Evolutionary conservation across 1,140 invertebrate genomes (phyloP), one percentile per base, ranked within the genome.

Genomic region (Brachionus paranguensis): DNA sequence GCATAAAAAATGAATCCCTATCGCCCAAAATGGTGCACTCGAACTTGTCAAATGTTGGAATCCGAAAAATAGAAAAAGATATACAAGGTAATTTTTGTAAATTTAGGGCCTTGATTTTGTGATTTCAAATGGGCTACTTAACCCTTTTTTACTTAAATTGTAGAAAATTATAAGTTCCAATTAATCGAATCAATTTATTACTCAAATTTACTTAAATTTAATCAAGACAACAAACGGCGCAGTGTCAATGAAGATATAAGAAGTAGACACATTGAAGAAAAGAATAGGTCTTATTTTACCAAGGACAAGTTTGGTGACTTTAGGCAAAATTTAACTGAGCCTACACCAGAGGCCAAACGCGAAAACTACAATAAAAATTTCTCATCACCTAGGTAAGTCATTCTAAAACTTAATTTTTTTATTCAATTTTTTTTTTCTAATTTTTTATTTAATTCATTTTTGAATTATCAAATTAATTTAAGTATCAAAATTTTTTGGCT

Each of bases 151-250:
- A 37, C 33, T 43, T 72, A 20, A 60, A 60, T 33, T 41, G n/a
- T 79, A 55, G 41, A 79, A 2, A 79, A 55, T 64, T 29, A 81
- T 45, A 60, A 47, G 12, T 64, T 64, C 43, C 17, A 68, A 41
- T 45, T 64, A 68, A 45, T 81, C 33, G 53, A 81, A 60, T 64
- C 53, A 24, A 81, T 81, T 81, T 81, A 64, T 81, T 81, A 60
- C 24, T 81, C 76, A 79, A 79, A 64, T 55, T 79, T 64, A 79
- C 76, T 55, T 79, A 55, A 60, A 64, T 55, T 78, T 55, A 55
- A 78, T 78, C 29, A 55, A 79, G 45, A 79, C 4, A 79, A 79
- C 76, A 79, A 79, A 20, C 68, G 68, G 7, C 68, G 68, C n/a
- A 10, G 2, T 60, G 53, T 60, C 8, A n/a, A 20, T 10, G 53